phyloP scores from a whole-genome alignment of 1,140 invertebrate genomes.

The Cotesia typhae region DNA sequence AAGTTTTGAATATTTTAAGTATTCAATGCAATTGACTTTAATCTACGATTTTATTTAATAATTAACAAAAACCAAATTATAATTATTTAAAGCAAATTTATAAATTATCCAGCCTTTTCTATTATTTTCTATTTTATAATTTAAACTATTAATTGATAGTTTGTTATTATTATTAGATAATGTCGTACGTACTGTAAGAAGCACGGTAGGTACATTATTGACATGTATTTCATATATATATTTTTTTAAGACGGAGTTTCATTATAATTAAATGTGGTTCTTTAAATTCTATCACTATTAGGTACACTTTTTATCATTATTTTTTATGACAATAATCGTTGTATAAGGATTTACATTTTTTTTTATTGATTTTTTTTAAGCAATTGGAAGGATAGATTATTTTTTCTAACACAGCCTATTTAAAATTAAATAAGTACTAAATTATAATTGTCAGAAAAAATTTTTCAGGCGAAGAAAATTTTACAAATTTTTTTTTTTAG shows the following conservation, averaged over 20 bases:
- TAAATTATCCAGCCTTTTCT: no score
- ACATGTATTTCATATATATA: background rate
- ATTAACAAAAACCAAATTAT: no score
- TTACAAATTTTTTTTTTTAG: no score
- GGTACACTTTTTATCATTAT: conserved; percentile 4
- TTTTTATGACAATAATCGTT: background rate
- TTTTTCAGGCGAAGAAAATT: no score
- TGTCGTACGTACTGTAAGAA: conserved; percentile 17
- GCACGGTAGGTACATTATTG: conserved; percentile 24
- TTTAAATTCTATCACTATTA: conserved; percentile 9
- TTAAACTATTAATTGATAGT: conserved; percentile 6
- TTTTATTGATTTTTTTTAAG: no score
- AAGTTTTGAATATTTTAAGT: background rate
- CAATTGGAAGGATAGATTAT: no score
- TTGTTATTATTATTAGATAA: conserved; percentile 7
- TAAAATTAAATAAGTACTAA: no score
- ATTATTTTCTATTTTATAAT: background rate
- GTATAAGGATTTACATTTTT: background rate
- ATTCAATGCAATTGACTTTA: background rate
- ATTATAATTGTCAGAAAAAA: no score
- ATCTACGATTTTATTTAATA: background rate
- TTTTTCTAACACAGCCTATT: no score
- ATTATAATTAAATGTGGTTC: no score
- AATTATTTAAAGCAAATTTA: no score
- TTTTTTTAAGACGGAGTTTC: no score